phyloP scores from a whole-genome alignment of 1,140 invertebrate genomes.

The Nasonia longicornis region DNA sequence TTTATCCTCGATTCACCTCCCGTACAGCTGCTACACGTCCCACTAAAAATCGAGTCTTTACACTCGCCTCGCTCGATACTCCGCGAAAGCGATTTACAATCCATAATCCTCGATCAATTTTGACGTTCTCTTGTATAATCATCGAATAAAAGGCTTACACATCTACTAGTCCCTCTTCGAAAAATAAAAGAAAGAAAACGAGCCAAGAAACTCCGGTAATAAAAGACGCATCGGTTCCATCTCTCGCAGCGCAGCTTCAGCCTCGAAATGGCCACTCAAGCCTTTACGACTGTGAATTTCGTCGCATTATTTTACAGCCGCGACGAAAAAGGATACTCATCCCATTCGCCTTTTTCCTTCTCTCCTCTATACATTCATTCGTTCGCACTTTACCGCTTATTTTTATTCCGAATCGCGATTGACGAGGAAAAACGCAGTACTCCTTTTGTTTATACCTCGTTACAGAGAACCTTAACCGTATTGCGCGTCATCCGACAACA shows the following conservation, averaged over 20 bases:
- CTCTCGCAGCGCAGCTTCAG: neutral
- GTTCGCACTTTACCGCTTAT: neutral
- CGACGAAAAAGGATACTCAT: conserved; percentile 41
- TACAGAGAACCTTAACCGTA: too few relatives aligned
- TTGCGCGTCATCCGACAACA: too few relatives aligned
- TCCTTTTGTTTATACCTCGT: too few relatives aligned
- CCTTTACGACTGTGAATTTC: conserved; percentile 38
- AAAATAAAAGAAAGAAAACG: conserved; percentile 11
- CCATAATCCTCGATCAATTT: conserved; percentile 1
- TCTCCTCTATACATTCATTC: too few relatives aligned
- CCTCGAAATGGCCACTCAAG: conserved; percentile 38
- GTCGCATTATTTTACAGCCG: conserved; percentile 38
- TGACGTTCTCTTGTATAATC: conserved; percentile 12
- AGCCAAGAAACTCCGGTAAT: neutral
- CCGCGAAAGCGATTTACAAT: too few relatives aligned
- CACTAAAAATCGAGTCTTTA: too few relatives aligned
- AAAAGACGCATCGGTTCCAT: conserved; percentile 15
- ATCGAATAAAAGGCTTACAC: conserved; percentile 11
- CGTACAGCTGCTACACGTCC: too few relatives aligned
- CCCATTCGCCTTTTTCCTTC: conserved; percentile 31
- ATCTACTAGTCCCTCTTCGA: neutral
- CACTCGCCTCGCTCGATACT: too few relatives aligned
- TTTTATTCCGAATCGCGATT: too few relatives aligned
- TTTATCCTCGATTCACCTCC: too few relatives aligned
- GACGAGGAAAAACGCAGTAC: too few relatives aligned